phyloP scores from a whole-genome alignment of 1,140 invertebrate genomes.

The Micrasema minimum region DNA sequence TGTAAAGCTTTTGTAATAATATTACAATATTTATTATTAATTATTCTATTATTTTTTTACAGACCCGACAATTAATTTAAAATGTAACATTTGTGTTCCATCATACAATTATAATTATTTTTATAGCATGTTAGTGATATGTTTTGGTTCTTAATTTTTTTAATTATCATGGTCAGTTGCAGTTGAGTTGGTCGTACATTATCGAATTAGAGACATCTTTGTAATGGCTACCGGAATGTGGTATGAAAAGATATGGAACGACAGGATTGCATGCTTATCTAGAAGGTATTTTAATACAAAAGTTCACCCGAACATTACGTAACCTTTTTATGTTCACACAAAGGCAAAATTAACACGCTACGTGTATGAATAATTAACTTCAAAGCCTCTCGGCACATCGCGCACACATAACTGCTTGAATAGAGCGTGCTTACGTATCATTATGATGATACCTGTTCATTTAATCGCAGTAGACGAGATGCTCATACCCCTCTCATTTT shows the following conservation, averaged over 20 bases:
- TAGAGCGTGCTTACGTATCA: conserved; percentile 26
- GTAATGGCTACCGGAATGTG: background rate
- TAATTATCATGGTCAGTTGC: too few relatives aligned
- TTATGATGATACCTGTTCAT: conserved; percentile 27
- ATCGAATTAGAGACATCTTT: too few relatives aligned
- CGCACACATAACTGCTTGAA: conserved; percentile 7
- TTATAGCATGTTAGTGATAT: too few relatives aligned
- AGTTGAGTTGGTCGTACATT: too few relatives aligned
- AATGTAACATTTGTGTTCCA: too few relatives aligned
- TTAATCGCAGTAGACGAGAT: conserved; percentile 1
- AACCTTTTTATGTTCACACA: conserved; percentile 34
- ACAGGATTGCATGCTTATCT: conserved; percentile 26
- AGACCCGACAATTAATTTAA: too few relatives aligned
- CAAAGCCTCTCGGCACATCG: conserved; percentile 31
- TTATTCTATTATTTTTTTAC: too few relatives aligned
- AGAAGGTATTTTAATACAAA: conserved; percentile 31
- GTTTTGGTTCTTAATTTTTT: too few relatives aligned
- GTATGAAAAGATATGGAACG: conserved; percentile 6
- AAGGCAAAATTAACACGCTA: conserved; percentile 43
- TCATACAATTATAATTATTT: too few relatives aligned
- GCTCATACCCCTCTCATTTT: background rate
- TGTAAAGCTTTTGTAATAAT: too few relatives aligned
- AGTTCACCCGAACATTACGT: conserved; percentile 35
- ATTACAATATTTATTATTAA: too few relatives aligned
- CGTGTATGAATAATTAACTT: conserved; percentile 46